Base-by-base conservation (phyloP, 1,140 invertebrate species). In the Cheumatopsyche charites region DNA sequence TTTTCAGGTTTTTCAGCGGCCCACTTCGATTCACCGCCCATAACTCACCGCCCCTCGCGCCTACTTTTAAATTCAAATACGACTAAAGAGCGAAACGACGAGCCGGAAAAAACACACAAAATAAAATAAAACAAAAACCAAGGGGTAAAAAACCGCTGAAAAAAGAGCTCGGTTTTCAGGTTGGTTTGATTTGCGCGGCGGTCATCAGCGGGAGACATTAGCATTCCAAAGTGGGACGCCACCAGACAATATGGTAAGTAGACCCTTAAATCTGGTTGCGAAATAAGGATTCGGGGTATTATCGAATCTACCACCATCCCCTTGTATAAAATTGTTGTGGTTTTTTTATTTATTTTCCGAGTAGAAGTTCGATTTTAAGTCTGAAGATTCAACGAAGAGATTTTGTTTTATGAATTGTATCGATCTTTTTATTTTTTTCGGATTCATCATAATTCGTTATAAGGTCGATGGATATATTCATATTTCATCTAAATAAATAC, bases 1-100 rank as follows among this genome's bases (percentile, higher is more conserved):
- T 49, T 49, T 49, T 19, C 55, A 17, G 43, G n/a, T n/a, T n/a
- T n/a, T n/a, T 25, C 41, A 45, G 43, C 62, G n/a, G 43, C 19
- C 12, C 29, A 21, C 12, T 19, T 45, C 69, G 41, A 26, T 45
- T 62, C 43, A 23, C 49, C 71, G 52, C 52, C 52, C 55, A 43
- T 26, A 42, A 43, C 41, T 71, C 41, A 67, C 66, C 66, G 19
- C 45, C 47, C 66, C 47, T 66, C 47, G 42, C 45, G 66, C 66
- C 66, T 68, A 72, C 61, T 73, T 73, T 73, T 69, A 73, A 73
- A 73, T 73, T 73, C 72, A 73, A 73, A 73, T 73, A 36, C 58
- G 12, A 25, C 23, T 26, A 4, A 12, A 21, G 1, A n/a, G 7
- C 52, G 36, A 47, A 43, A 45, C n/a, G 26, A 66, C 15, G 52